These are phyloP conservation scores for Merodon equestris DNA, from an alignment of 2,888 invertebrate genomes.

Conservation along the genomic window DNA sequence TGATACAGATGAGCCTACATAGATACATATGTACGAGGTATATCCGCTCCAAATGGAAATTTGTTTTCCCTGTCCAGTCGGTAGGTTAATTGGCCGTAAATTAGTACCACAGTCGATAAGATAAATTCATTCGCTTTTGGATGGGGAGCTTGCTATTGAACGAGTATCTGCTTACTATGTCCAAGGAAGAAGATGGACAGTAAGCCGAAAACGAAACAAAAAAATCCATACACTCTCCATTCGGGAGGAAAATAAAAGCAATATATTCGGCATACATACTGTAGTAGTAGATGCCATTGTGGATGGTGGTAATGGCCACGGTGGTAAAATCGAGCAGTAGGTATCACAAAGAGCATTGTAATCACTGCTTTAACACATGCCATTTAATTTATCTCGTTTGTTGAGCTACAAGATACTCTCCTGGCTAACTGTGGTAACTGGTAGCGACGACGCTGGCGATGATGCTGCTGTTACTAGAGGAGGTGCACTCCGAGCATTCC, in stretches of 20 bases:
- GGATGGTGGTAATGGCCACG: neutral
- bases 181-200: constrained; percentile 4
- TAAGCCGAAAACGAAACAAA: constrained; percentile 26
- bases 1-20: too few relatives aligned
- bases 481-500: constrained; percentile 23
- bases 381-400: constrained; percentile 69
- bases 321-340: constrained; percentile 20
- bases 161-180: constrained; percentile 33
- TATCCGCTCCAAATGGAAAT: constrained; percentile 59
- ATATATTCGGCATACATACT: too few relatives aligned
- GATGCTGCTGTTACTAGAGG: too few relatives aligned
- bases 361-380: constrained; percentile 68
- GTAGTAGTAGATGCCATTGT: neutral
- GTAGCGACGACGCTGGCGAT: too few relatives aligned
- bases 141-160: constrained; percentile 26
- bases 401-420: constrained; percentile 62
- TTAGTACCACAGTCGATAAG: constrained; percentile 67
- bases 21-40: too few relatives aligned
- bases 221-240: constrained; percentile 50
- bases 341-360: constrained; percentile 68
- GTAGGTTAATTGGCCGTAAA: constrained; percentile 69
- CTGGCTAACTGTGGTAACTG: too few relatives aligned
- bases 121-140: constrained; percentile 64
- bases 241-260: constrained; percentile 64
- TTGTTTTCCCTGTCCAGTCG: constrained; percentile 63